Base-by-base conservation (phyloP, 2,113 vertebrate genomes). In the Talpa occidentalis region DNA sequence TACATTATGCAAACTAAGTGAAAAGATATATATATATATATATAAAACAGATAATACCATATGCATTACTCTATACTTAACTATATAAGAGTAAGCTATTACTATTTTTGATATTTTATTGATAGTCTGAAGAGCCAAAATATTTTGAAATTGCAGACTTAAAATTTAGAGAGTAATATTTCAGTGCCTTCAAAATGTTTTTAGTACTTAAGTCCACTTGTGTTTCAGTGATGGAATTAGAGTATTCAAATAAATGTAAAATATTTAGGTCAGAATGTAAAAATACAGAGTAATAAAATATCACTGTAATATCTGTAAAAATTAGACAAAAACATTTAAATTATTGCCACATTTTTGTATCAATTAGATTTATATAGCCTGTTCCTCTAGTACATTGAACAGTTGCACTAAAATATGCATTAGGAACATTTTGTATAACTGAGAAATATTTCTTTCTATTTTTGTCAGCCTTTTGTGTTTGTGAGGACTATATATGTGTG, bases 161-260 rank as follows among this genome's bases (percentile, higher is more conserved):
- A 37, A 66, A 83, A 86, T 83, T 93, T 82, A 93, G 47, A 76
- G 11, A 91, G 86, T 76, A 83, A 30, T 47, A 52, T 83, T 90
- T 72, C 3, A 40, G 32, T 80, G 9, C 40, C 15, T 90, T 72
- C 37, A 70, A 82, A 42, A 56, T 93, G 10, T 52, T 83, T 89
- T 94, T 54, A 76, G 30, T 93, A 56, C 30, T 79, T 79, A 54
- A 93, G 91, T 91, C 10, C 3, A 69, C 22, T 5, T 17, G 42
- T 82, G 14, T 80, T 70, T 11, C 19, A 67, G 17, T 73, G 8
- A 26, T 79, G 21, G 22, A 77, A 93, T 94, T 94, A 84, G 21
- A 72, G 35, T 78, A 88, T 47, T 6, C 42, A 93, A 70, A 67
- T 81, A 82, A 72, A 74, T 78, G 3, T 73, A 56, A 81, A 86